Conservation (phyloP, 1,140 invertebrate species). For the Zaprionus davidi region DNA sequence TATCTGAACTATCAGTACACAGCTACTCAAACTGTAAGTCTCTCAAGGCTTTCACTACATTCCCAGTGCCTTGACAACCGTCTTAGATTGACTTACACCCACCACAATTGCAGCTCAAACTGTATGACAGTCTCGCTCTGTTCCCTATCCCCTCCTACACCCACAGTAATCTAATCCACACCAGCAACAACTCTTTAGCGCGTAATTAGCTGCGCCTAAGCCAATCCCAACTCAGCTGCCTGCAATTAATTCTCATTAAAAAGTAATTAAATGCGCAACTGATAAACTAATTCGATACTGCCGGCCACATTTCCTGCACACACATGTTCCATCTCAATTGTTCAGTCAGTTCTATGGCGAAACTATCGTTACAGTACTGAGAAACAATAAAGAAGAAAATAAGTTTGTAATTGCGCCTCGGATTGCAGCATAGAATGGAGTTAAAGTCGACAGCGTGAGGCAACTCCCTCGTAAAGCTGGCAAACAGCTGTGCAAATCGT, state of each 20-base stretch:
- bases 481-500: conserved; percentile 34
- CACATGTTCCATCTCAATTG: conserved; percentile 31
- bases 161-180: background rate
- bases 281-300: conserved; percentile 55
- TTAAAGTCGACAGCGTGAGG: background rate
- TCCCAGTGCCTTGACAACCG: background rate
- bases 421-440: conserved; percentile 17
- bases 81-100: background rate
- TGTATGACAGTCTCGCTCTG: background rate
- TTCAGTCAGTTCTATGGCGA: conserved; percentile 21
- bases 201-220: conserved; percentile 13
- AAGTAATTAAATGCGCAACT: conserved; percentile 53
- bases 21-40: conserved; percentile 3
- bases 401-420: background rate
- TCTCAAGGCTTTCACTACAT: background rate
- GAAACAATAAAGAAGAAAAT: conserved; percentile 21
- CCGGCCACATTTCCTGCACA: conserved; percentile 53
- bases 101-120: background rate
- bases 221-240: conserved; percentile 22
- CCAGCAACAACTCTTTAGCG: background rate
- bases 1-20: background rate
- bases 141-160: background rate
- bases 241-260: conserved; percentile 71
- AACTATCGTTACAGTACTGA: conserved; percentile 1
- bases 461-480: conserved; percentile 1